Conservation (phyloP, 2,888 invertebrate species). For the Athalia rosae region DNA sequence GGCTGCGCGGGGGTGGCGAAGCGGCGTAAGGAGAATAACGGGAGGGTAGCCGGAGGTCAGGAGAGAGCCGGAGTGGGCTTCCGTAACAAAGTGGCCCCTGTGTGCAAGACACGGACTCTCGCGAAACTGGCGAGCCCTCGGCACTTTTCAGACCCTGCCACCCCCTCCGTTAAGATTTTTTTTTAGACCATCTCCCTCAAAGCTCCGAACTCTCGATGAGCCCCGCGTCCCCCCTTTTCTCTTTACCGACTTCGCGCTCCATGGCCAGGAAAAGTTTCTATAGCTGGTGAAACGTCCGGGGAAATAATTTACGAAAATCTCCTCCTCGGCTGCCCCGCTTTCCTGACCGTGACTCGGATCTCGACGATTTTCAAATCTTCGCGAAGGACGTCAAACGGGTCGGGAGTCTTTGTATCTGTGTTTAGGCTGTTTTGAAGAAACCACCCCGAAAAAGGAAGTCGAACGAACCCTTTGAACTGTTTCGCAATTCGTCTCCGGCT, state of each 20-base stretch:
- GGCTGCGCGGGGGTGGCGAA: background rate
- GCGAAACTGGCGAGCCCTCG: conserved; percentile 33
- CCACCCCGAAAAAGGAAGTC: background rate
- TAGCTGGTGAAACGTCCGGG: background rate
- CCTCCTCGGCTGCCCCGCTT: background rate
- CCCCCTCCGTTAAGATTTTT: conserved; percentile 2
- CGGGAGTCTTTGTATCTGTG: conserved; percentile 5
- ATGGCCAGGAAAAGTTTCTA: no score
- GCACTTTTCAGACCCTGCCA: conserved; percentile 7
- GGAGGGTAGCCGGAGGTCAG: conserved; percentile 27
- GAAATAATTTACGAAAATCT: conserved; percentile 29
- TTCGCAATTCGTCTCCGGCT: background rate
- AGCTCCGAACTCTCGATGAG: conserved; percentile 1
- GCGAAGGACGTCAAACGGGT: background rate
- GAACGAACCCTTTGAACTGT: conserved; percentile 32
- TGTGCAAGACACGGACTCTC: conserved; percentile 29
- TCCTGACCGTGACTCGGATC: background rate
- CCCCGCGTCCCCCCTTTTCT: background rate
- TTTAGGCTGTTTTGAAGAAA: background rate
- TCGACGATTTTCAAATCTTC: background rate
- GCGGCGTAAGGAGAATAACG: background rate
- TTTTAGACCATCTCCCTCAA: background rate
- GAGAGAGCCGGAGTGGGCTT: conserved; percentile 33
- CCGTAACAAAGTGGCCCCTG: conserved; percentile 37
- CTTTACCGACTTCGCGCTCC: background rate